These are phyloP conservation scores for Lasioglossum figueresi DNA, from an alignment of 2,888 invertebrate species.

Conservation along the genomic window DNA sequence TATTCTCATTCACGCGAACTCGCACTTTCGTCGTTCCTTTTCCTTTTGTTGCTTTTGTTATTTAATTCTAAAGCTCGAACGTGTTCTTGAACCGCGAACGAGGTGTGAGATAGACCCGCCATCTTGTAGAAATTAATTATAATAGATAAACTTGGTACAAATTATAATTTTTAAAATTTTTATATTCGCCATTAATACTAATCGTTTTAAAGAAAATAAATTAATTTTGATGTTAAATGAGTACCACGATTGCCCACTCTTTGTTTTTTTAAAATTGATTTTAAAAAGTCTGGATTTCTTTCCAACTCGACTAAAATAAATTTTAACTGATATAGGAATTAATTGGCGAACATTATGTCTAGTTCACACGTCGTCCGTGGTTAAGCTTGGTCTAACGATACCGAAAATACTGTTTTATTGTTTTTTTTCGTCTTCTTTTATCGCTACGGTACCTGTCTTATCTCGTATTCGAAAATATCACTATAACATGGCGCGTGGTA, in stretches of 20 bases:
- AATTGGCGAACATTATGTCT: not conserved
- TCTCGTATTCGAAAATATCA: slow-evolving; percentile 17
- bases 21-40: slow-evolving; percentile 11
- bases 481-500: not conserved
- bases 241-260: not conserved
- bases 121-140: not conserved
- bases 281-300: not conserved
- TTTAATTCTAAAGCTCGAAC: slow-evolving; percentile 15
- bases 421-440: not conserved
- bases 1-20: slow-evolving; percentile 31
- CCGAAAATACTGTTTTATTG: slow-evolving; percentile 42
- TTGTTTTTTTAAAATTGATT: not conserved
- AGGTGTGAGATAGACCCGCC: not conserved
- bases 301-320: not conserved
- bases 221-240: not conserved
- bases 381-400: slow-evolving; percentile 21
- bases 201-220: not conserved
- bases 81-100: not conserved
- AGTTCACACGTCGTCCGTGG: not conserved
- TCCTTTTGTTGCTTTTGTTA: not conserved
- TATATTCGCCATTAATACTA: not conserved
- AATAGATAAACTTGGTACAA: not conserved
- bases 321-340: not conserved
- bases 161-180: not conserved
- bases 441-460: not conserved